A percentile compares a stretch with the other conserved stretches of the same genome.
These are phyloP conservation scores for Paramuricea clavata DNA, from an alignment of 92 coral and sea anemone genomes.

Conservation along the genomic window DNA sequence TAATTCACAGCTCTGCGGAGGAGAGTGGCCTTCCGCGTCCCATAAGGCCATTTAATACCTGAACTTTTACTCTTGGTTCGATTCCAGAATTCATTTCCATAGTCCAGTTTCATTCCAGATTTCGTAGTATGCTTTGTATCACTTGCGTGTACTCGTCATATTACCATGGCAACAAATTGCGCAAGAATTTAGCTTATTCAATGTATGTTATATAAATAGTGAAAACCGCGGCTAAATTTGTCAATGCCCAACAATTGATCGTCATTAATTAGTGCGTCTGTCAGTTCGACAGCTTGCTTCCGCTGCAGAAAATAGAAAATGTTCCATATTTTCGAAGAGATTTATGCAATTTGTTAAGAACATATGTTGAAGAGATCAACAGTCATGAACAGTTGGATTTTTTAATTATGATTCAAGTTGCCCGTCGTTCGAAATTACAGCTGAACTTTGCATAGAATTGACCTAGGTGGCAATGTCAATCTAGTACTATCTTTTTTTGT, in stretches of 20 bases:
- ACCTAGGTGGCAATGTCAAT: background rate
- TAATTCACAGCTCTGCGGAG: no score
- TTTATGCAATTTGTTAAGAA: background rate
- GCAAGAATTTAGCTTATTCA: background rate
- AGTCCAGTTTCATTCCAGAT: background rate
- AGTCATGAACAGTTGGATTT: background rate
- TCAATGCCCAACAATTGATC: background rate
- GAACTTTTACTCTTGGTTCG: background rate
- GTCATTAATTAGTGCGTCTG: constrained; percentile 11
- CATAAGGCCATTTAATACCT: no score
- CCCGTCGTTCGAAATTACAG: background rate
- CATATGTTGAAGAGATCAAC: background rate
- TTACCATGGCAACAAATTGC: background rate
- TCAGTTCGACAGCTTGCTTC: background rate
- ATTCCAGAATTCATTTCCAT: background rate
- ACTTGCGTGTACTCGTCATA: background rate
- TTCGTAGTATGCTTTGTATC: background rate
- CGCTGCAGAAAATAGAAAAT: background rate
- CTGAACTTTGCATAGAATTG: background rate
- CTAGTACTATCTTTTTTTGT: background rate
- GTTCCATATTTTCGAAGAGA: background rate
- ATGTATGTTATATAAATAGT: constrained; percentile 22
- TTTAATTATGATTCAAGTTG: background rate
- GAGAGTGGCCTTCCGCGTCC: no score
- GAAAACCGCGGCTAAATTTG: constrained; percentile 23